Percentiles rank a stretch among this genome's conserved stretches.
Conservation (phyloP, 2,797 vertebrate species). For the Artibeus lituratus region DNA sequence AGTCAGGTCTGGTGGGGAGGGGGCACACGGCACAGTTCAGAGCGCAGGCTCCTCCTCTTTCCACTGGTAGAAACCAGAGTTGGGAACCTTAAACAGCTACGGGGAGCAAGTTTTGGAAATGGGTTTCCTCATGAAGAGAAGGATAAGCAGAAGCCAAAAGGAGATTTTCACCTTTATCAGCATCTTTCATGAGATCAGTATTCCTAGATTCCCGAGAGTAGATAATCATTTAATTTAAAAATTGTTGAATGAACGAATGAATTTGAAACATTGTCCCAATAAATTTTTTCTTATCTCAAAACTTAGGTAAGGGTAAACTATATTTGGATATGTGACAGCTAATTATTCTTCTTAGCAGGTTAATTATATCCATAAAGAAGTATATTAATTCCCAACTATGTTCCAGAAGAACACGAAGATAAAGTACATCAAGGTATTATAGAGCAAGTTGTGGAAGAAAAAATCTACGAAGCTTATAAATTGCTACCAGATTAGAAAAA, state of each 20-base stretch:
- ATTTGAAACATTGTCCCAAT: neutral
- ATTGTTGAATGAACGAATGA: neutral
- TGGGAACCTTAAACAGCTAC: neutral
- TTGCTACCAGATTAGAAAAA: neutral
- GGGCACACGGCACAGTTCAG: neutral
- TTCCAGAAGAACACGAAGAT: neutral
- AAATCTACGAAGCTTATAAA: neutral
- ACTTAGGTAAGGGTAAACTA: neutral
- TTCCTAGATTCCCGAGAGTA: neutral
- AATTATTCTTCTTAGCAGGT: neutral
- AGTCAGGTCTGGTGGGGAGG: neutral
- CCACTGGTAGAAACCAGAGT: neutral
- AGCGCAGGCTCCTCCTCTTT: neutral
- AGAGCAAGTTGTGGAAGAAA: neutral
- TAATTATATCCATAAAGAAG: conserved; percentile 10
- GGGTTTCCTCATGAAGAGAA: neutral
- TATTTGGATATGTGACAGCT: neutral
- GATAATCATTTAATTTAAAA: neutral
- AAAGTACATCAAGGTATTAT: neutral
- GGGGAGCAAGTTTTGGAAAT: neutral
- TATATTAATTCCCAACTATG: neutral
- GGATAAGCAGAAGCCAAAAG: neutral
- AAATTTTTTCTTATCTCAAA: neutral
- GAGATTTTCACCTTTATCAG: neutral
- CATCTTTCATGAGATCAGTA: neutral